Evolutionary conservation across 2,888 invertebrate species (phyloP), one percentile per base, ranked within the genome.

Genomic region (Cristatella mucedo): DNA sequence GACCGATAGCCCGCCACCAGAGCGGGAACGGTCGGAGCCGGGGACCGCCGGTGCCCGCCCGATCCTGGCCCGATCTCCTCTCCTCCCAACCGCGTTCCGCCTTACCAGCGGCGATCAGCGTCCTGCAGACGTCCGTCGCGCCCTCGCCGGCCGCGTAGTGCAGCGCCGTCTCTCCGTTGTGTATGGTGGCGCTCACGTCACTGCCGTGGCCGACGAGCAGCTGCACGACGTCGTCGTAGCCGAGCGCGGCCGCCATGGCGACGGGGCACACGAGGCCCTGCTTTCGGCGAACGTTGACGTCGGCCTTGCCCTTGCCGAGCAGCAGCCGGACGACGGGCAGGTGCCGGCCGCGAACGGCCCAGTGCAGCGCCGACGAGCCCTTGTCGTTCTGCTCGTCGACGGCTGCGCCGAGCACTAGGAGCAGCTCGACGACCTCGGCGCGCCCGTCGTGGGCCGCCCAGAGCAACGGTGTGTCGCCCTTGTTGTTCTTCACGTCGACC

Each of bases 301-400:
- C 44, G 4, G 57, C 60, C 21, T 50, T 47, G 4, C 55, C 57
- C 41, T 54, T 51, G 7, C 43, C 39, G 3, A 53, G 44, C 11
- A 63, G 48, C 1, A 59, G 26, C 7, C 46, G 36, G 0, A 60
- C 58, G 4, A 56, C 48, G 26, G 53, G 48, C 1, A 44, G 26
- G 41, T 52, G 53, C 6, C 56, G 58, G 40, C 62, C 61, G n/a
- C 63, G 44, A 5, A 58, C 54, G 6, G 61, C 61, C 63, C 63
- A 63, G 41, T 61, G 53, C n/a, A 63, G 46, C 2, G 63, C 57
- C 1, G 60, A 57, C 1, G 61, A 61, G 2, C 57, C 56, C 44
- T 61, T 61, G 43, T 61, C 60, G 41, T 61, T 61, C 39, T 52
- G 51, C 5, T 51, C 39, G 36, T 53, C 48, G 1, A 55, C 44